A percentile compares a stretch with the other conserved stretches of the same genome.
Evolutionary conservation across 30 jellyfish, hydroid and myxozoan genomes (phyloP).

Genomic region (Chrysaora quinquecirrha): DNA sequence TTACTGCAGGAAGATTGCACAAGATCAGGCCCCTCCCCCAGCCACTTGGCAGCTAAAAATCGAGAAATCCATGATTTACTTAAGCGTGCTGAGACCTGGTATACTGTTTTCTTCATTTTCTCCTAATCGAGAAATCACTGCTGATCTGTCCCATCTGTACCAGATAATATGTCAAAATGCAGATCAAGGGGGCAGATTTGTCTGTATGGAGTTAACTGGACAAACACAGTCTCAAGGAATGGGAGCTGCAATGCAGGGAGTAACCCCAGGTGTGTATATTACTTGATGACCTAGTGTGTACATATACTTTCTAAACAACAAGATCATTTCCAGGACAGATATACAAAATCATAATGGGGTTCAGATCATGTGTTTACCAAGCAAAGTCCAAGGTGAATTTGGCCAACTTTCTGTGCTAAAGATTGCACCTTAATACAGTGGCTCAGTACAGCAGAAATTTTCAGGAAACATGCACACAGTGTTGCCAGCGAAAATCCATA

Average conservation of each 20-base stretch:
- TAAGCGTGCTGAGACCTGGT: slow-evolving; percentile 38
- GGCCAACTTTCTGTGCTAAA: no score
- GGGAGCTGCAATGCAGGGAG: slow-evolving; percentile 16
- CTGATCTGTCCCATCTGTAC: slow-evolving; percentile 33
- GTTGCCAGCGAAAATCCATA: no score
- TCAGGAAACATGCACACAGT: no score
- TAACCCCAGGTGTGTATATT: slow-evolving; percentile 26
- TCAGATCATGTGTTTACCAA: no score
- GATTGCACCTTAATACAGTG: no score
- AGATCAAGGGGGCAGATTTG: slow-evolving; percentile 50
- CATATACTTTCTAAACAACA: no score
- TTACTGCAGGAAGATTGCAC: not conserved
- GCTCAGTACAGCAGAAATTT: no score
- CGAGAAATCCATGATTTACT: slow-evolving; percentile 42
- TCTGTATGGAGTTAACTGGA: slow-evolving; percentile 72
- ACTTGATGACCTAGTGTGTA: no score
- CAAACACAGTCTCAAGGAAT: slow-evolving; percentile 46
- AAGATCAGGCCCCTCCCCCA: not conserved
- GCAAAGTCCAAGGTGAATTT: no score
- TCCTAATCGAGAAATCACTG: not conserved
- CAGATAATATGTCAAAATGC: slow-evolving; percentile 14
- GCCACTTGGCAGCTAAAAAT: slow-evolving; percentile 40
- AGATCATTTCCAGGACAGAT: no score
- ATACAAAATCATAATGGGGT: no score
- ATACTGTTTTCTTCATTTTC: slow-evolving; percentile 5